phyloP scores from a whole-genome alignment of 2,888 invertebrate genomes.

The Ommatoiulus sabulosus region DNA sequence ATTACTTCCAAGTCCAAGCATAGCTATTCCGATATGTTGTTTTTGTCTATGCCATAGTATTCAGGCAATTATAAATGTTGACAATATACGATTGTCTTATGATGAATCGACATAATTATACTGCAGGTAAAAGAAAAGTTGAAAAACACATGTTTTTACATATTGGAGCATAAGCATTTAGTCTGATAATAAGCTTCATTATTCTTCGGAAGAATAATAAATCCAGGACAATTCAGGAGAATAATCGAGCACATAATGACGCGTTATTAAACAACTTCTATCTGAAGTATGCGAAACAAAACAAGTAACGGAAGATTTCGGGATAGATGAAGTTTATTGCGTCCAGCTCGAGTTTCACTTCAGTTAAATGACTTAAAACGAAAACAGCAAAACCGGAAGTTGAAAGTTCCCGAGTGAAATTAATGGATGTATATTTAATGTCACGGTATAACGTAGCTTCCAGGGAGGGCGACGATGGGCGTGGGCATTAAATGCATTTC shows the following conservation, averaged over 20 bases:
- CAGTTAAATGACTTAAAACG: background rate
- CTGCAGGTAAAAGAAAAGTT: too few species aligned
- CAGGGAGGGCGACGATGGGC: background rate
- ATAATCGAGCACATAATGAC: background rate
- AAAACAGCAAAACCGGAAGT: background rate
- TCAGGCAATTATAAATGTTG: too few species aligned
- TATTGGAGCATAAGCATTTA: too few species aligned
- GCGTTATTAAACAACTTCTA: background rate
- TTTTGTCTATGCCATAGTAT: too few species aligned
- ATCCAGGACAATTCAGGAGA: background rate
- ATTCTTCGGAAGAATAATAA: too few species aligned
- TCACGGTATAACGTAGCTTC: background rate
- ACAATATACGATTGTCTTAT: too few species aligned
- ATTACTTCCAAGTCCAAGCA: too few species aligned
- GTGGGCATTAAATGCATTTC: conserved; percentile 28
- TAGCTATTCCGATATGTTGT: too few species aligned
- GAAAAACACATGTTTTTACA: too few species aligned
- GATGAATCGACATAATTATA: too few species aligned
- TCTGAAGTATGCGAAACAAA: background rate
- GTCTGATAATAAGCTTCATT: too few species aligned
- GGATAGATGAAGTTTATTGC: background rate
- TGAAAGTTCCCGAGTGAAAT: background rate
- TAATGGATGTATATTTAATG: conserved; percentile 12
- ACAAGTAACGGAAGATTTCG: background rate
- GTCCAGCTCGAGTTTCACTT: background rate